phyloP scores from a whole-genome alignment of 2,797 vertebrate genomes.

The Hypotaenidia philippensis region DNA sequence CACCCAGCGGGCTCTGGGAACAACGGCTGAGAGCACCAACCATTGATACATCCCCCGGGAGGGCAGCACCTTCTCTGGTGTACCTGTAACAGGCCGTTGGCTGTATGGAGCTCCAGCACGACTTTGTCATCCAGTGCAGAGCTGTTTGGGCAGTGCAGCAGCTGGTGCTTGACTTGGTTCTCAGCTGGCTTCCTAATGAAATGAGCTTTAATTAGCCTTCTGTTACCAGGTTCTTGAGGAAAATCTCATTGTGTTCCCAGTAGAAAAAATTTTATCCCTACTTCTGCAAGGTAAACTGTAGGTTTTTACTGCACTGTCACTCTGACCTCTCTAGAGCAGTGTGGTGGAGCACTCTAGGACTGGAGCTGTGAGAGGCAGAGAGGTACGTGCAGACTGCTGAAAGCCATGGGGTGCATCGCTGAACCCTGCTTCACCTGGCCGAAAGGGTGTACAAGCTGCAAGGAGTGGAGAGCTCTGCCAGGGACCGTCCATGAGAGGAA shows the following conservation, averaged over 20 bases:
- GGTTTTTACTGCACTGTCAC: not conserved
- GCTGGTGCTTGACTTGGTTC: not conserved
- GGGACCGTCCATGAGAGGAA: not conserved
- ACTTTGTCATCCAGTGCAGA: too few relatives aligned
- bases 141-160: not conserved
- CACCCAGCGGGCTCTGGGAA: not conserved
- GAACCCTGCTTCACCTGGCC: fast-evolving
- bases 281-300: not conserved
- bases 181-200: not conserved
- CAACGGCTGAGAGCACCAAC: too few relatives aligned
- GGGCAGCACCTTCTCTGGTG: too few relatives aligned
- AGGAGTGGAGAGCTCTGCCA: not conserved
- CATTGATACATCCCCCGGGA: too few relatives aligned
- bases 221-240: not conserved
- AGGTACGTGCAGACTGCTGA: not conserved
- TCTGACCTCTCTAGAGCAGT: not conserved
- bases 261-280: not conserved
- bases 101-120: too few relatives aligned
- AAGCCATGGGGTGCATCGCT: fast-evolving
- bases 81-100: not conserved
- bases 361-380: not conserved
- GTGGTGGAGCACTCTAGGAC: fast-evolving
- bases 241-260: not conserved
- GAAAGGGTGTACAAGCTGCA: not conserved
- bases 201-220: not conserved